Evolutionary conservation across 2,888 invertebrate genomes (phyloP), one percentile per base, ranked within the genome.

Genomic region (Lagria hirta): DNA sequence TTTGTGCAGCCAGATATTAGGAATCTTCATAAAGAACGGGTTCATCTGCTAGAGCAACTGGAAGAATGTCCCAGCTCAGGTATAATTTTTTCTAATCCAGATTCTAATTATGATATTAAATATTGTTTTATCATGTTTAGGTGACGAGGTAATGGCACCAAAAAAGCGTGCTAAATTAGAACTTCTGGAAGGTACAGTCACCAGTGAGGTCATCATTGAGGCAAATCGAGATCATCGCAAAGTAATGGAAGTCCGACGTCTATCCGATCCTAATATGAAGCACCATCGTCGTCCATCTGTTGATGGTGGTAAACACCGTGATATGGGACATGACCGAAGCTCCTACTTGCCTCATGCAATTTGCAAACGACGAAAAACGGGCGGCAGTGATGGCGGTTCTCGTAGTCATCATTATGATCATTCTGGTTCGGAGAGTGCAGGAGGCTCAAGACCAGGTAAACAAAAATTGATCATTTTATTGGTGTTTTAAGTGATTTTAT

Each of bases 371-470:
- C 69, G 80, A 22, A 75, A 78, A 53, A 77, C 78, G 8, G 74
- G 61, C 8, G 69, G 70, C 5, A 69, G 72, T 55, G 64, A 64
- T 72, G 18, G 66, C 45, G 48, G 55, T 38, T 55, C 61, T 32
- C 55, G 53, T 45, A 53, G 57, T 22, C 77, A 76, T 62, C 76
- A 77, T 59, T 77, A 76, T 57, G 76, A 76, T 54, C 73, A 74
- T 52, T 76, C 78, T 41, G 79, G 79, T 41, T 78, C 77, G 18
- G 81, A 81, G 55, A 79, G 80, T 60, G 75, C 79, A 37, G 79
- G 80, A 27, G 86, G 86, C 49, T 88, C 88, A 6, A 77, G 91
- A 42, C 89, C 90, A 2, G 92, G 91, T n/a, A n/a, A n/a, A n/a
- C n/a, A n/a, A n/a, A n/a, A n/a, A n/a, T n/a, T n/a, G n/a, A n/a